Percentiles rank a stretch among this genome's conserved stretches.
Evolutionary conservation across 1,140 invertebrate species (phyloP).

Genomic region (Wasmannia auropunctata): DNA sequence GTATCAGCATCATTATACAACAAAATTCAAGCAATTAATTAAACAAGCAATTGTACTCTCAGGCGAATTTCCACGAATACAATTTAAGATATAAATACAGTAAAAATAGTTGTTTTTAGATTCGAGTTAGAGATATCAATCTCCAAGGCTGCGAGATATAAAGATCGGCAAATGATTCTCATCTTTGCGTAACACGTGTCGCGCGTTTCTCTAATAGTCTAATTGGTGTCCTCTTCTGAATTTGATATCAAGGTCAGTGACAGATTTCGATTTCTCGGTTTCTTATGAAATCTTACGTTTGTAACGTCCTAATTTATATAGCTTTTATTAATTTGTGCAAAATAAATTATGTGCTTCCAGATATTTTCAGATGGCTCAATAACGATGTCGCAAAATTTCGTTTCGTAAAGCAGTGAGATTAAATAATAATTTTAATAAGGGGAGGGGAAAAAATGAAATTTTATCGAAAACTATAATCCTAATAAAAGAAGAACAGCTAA

Average conservation of each 20-base stretch:
- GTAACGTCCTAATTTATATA: neutral
- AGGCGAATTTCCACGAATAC: neutral
- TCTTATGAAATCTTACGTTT: neutral
- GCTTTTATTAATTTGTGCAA: neutral
- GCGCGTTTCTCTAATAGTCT: neutral
- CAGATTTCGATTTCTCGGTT: slow-evolving; percentile 9
- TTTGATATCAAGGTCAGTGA: slow-evolving; percentile 37
- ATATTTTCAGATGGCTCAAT: neutral
- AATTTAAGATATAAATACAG: neutral
- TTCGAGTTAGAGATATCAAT: neutral
- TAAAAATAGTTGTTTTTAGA: neutral
- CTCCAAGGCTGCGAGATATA: neutral
- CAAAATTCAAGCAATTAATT: neutral
- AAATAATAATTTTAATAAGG: slow-evolving; percentile 8
- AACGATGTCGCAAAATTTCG: neutral
- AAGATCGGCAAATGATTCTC: neutral
- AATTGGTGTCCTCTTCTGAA: neutral
- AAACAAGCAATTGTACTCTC: neutral
- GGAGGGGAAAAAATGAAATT: neutral
- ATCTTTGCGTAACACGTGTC: neutral
- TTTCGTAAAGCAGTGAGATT: neutral
- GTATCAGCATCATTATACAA: neutral
- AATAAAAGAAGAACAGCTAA: neutral
- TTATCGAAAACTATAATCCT: neutral
- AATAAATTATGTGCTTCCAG: neutral